Evolutionary conservation across 1,140 invertebrate genomes (phyloP), one percentile per base, ranked within the genome.

Genomic region (Drosophila takahashii): DNA sequence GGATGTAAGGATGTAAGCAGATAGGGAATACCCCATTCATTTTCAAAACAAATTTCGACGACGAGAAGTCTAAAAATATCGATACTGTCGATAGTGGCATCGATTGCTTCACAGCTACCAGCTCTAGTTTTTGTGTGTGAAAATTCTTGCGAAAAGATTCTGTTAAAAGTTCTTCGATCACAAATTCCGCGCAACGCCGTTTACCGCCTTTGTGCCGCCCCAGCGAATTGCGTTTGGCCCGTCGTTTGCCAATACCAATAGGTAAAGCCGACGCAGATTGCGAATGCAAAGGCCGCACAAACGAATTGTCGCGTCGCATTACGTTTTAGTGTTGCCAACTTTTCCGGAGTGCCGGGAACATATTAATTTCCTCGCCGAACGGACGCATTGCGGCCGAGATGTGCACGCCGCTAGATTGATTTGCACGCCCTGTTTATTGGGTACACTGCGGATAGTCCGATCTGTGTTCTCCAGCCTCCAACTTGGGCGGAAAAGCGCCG

Each of bases 261-360:
- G n/a, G 27, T 32, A 50, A 9, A 32, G 0, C 27, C 7, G 7
- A 10, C n/a, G 4, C 27, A 10, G 8, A 2, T 32, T 10, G 9
- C 27, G 8, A 32, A 18, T 16, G 0, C 11, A 34, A 51, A 7
- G 13, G 53, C 79, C 79, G 67, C 73, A 81, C 47, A 62, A 56
- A 39, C 59, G 22, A 77, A 81, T 57, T 77, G 60, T 81, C 79
- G 79, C 79, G 79, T 81, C 79, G 79, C 79, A 83, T 81, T 83
- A 83, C 74, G 53, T 62, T 73, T 56, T 47, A 84, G 70, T 79
- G 80, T 72, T 83, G 80, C 76, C 80, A 79, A 65, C 70, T 75
- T 67, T 42, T 65, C 5, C 54, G 54, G 37, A 48, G 59, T 36
- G 58, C 64, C 59, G 59, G 62, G 34, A 48, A 41, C 22, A 32